Evolutionary conservation across 2,888 invertebrate genomes (phyloP).

Genomic region (Scaeva pyrastri): DNA sequence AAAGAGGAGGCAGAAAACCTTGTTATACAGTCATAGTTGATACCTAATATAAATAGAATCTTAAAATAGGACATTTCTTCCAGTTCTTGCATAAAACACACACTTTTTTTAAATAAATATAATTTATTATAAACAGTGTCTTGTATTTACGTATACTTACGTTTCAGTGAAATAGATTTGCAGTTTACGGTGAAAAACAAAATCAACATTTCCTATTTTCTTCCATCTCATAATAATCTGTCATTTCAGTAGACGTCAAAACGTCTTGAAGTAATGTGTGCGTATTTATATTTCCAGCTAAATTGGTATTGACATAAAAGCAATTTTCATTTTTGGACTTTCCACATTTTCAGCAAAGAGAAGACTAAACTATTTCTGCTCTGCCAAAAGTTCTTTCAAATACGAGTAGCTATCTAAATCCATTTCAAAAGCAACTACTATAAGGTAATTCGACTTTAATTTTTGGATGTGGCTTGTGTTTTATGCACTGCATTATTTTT

Average conservation of each 20-base stretch:
- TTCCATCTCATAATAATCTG: slow-evolving; percentile 2
- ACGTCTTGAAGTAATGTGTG: slow-evolving; percentile 7
- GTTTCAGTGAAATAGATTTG: not conserved
- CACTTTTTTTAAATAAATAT: not conserved
- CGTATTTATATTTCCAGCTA: not conserved
- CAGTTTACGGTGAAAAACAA: slow-evolving; percentile 10
- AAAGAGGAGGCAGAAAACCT: slow-evolving; percentile 9
- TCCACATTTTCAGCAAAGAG: not conserved
- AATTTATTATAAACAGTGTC: not conserved
- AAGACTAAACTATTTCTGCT: not conserved
- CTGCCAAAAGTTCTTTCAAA: too few relatives aligned
- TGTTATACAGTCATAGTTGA: not conserved
- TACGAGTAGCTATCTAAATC: too few relatives aligned
- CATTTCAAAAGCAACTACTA: not conserved
- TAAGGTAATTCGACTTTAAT: not conserved
- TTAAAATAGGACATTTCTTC: slow-evolving; percentile 27
- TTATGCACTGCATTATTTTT: not conserved
- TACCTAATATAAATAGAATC: slow-evolving; percentile 32
- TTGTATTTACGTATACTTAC: not conserved
- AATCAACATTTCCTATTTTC: not conserved
- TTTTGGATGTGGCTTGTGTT: not conserved
- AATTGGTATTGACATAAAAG: not conserved
- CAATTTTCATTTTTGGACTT: slow-evolving; percentile 1
- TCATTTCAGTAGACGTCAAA: not conserved
- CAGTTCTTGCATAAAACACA: not conserved